Conservation (phyloP, 2,888 invertebrate species). For the Shargacucullia verbasci region DNA sequence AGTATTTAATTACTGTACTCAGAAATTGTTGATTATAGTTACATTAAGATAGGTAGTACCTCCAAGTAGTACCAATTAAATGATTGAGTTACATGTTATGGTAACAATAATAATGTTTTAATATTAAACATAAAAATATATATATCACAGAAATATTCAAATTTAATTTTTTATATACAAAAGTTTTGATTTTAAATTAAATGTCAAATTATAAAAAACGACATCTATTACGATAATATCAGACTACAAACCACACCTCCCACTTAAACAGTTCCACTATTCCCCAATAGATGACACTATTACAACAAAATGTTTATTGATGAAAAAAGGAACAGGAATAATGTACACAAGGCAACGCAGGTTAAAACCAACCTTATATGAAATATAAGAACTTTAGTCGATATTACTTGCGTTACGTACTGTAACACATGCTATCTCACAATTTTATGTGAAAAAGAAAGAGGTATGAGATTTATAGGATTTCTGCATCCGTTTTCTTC, state of each 20-base stretch:
- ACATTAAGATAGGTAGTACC: too few relatives aligned
- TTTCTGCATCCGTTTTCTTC: conserved; percentile 25
- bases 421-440: conserved; percentile 19
- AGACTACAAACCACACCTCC: neutral
- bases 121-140: too few relatives aligned
- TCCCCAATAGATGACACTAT: conserved; percentile 22
- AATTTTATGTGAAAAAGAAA: conserved; percentile 11
- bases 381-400: neutral
- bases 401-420: conserved; percentile 11
- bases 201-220: too few relatives aligned
- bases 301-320: fast-evolving
- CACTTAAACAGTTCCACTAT: conserved; percentile 1
- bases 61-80: too few relatives aligned
- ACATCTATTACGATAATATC: conserved; percentile 13
- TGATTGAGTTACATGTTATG: too few relatives aligned
- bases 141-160: too few relatives aligned
- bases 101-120: too few relatives aligned
- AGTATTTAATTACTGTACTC: conserved; percentile 22
- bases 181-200: too few relatives aligned
- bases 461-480: conserved; percentile 32
- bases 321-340: neutral
- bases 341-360: neutral
- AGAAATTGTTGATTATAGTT: too few relatives aligned
- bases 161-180: too few relatives aligned
- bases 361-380: neutral